A percentile compares a stretch with the other conserved stretches of the same genome.
Evolutionary conservation across 2,888 invertebrate species (phyloP).

Genomic region (Sesia apiformis): DNA sequence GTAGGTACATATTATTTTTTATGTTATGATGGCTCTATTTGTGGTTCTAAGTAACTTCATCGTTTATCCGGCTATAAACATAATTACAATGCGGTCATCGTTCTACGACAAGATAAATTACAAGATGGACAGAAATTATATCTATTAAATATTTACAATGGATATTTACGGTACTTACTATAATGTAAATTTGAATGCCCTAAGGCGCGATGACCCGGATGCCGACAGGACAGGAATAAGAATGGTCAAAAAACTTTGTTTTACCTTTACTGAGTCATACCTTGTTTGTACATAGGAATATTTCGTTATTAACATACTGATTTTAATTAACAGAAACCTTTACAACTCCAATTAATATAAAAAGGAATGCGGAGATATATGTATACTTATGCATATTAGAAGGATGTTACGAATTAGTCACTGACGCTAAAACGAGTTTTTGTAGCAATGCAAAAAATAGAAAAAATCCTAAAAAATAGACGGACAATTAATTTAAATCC

Average conservation of each 20-base stretch:
- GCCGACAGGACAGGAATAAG: neutral
- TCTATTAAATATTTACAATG: conserved; percentile 2
- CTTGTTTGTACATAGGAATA: no score
- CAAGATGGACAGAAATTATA: conserved; percentile 5
- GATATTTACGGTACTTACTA: conserved; percentile 1
- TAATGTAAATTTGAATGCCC: conserved; percentile 1
- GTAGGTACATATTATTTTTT: neutral
- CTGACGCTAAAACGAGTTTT: no score
- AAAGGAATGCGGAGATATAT: no score
- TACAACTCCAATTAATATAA: no score
- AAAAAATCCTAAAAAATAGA: no score
- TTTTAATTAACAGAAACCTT: no score
- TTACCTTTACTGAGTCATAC: no score
- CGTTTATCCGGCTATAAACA: neutral
- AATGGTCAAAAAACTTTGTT: neutral
- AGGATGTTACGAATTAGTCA: no score
- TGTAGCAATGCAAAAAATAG: no score
- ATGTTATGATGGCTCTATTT: neutral
- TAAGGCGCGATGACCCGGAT: conserved; percentile 8
- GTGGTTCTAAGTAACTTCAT: neutral
- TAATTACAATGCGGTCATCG: conserved; percentile 2
- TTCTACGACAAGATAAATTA: conserved; percentile 6
- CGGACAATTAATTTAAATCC: no score
- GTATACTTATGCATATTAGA: no score
- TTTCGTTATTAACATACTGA: no score